A percentile compares a stretch with the other conserved stretches of the same genome.
These are phyloP conservation scores for Torymus aiolomorphi DNA, from an alignment of 2,888 invertebrate genomes.

Conservation along the genomic window DNA sequence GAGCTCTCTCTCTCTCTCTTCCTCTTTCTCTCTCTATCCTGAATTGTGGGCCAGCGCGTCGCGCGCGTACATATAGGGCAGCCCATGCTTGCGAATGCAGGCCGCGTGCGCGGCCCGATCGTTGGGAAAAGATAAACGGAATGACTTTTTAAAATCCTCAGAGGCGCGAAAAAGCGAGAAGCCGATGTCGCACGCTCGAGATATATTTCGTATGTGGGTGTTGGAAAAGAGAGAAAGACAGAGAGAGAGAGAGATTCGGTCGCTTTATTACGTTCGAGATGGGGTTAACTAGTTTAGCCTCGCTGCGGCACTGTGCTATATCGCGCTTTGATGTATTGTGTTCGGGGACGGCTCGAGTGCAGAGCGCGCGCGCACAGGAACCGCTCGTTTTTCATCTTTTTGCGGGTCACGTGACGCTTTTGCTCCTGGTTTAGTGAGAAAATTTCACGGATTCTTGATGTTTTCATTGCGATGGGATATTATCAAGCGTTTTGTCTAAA, in stretches of 20 bases:
- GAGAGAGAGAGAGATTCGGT: constrained; percentile 27
- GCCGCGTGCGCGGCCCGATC: constrained; percentile 26
- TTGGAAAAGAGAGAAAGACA: not conserved
- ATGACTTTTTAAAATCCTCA: constrained; percentile 49
- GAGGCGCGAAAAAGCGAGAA: constrained; percentile 40
- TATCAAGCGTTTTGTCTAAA: no score
- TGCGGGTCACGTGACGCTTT: not conserved
- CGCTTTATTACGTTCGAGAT: constrained; percentile 44
- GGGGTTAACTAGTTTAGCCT: constrained; percentile 41
- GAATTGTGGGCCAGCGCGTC: not conserved
- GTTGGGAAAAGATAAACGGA: constrained; percentile 44
- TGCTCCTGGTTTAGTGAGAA: not conserved
- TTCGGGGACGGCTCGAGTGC: not conserved
- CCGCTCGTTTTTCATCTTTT: constrained; percentile 27
- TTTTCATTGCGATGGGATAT: no score
- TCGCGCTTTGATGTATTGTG: constrained; percentile 41
- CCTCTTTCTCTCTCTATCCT: no score
- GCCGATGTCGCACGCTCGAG: no score
- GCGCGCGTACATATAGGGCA: not conserved
- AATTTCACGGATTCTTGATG: no score
- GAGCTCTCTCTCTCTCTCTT: no score
- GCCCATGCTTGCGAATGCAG: constrained; percentile 5
- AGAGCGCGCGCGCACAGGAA: not conserved
- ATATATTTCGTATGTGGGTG: no score
- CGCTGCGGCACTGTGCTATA: constrained; percentile 15